These are phyloP conservation scores for Heteronetta atricapilla DNA, from an alignment of 2,113 vertebrate species.

Conservation along the genomic window DNA sequence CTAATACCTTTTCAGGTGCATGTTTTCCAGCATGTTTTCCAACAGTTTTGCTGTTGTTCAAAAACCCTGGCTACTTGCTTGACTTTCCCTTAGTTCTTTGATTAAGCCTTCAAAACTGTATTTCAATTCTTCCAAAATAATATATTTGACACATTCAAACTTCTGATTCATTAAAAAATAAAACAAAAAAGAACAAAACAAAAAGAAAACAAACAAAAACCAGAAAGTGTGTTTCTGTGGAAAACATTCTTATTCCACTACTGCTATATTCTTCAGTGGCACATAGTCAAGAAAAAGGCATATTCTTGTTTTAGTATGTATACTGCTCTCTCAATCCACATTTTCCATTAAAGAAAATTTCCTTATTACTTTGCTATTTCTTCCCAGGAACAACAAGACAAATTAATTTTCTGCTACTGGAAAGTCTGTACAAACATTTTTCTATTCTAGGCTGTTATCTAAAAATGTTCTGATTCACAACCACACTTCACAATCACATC, in stretches of 20 bases:
- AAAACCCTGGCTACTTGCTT: not conserved
- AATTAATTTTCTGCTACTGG: not conserved
- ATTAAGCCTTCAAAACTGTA: not conserved
- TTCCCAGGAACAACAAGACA: not conserved
- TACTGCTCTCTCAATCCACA: not conserved
- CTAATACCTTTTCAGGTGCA: not conserved
- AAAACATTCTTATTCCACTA: not conserved
- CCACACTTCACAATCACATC: not conserved
- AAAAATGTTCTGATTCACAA: not conserved
- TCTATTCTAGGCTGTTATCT: not conserved
- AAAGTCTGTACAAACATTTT: not conserved
- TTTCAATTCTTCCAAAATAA: not conserved
- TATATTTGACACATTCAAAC: not conserved
- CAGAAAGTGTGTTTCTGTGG: not conserved
- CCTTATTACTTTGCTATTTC: not conserved
- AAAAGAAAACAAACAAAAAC: not conserved
- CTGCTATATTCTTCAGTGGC: not conserved
- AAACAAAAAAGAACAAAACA: not conserved
- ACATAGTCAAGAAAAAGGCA: not conserved
- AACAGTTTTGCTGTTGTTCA: not conserved
- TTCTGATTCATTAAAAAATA: not conserved
- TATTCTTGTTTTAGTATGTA: not conserved
- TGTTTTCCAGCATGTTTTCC: not conserved
- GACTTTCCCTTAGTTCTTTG: not conserved
- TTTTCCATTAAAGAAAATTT: not conserved